phyloP scores from a whole-genome alignment of 2,888 invertebrate species.

The Gnatocerus cornutus region DNA sequence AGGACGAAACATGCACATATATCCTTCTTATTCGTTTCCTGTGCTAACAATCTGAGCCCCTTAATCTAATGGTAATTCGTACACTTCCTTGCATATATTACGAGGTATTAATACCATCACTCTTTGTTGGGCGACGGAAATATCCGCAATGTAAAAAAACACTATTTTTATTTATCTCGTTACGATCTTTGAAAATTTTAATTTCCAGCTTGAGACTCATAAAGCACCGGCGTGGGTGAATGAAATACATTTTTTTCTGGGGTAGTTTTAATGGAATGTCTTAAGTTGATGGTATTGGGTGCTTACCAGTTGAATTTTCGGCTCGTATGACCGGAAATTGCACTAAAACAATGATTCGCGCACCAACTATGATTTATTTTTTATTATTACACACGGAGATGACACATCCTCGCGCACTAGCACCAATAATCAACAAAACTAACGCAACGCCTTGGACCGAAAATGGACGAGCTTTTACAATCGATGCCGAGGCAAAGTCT shows the following conservation, averaged over 20 bases:
- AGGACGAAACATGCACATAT: constrained; percentile 34
- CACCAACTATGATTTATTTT: constrained; percentile 30
- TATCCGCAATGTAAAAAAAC: not conserved
- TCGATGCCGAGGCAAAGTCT: constrained; percentile 3
- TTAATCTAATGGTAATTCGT: constrained; percentile 45
- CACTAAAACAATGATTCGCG: constrained; percentile 23
- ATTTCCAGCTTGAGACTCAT: constrained; percentile 15
- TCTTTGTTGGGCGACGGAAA: constrained; percentile 35
- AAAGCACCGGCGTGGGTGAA: constrained; percentile 43
- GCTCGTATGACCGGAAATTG: constrained; percentile 3
- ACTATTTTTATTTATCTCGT: not conserved
- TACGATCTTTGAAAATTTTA: too few relatives aligned
- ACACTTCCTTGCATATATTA: constrained; percentile 46
- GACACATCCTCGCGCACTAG: constrained; percentile 46
- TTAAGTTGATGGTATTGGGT: not conserved
- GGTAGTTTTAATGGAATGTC: not conserved
- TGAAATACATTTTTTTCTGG: not conserved
- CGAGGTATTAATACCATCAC: constrained; percentile 40
- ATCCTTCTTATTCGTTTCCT: constrained; percentile 39
- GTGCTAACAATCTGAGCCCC: constrained; percentile 32
- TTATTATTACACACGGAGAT: constrained; percentile 41
- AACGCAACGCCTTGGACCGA: constrained; percentile 48
- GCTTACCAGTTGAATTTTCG: constrained; percentile 16
- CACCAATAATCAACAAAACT: constrained; percentile 39
- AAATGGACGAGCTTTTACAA: constrained; percentile 15